Percentiles rank a stretch among this genome's conserved stretches.
These are phyloP conservation scores for Amphibalanus amphitrite DNA, from an alignment of 1,140 invertebrate genomes.

Conservation along the genomic window DNA sequence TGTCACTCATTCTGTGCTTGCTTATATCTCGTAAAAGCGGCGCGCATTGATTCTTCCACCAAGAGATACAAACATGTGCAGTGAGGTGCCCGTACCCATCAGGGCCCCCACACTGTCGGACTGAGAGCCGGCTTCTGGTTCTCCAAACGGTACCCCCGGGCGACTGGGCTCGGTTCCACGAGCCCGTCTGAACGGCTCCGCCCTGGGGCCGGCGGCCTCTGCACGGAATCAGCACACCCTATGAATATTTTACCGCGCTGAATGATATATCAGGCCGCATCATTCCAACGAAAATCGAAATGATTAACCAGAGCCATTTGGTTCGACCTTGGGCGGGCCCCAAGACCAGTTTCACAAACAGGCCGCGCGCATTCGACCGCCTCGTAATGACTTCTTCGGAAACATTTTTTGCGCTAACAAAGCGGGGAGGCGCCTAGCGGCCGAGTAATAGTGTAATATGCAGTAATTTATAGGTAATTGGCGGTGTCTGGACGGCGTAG, in stretches of 20 bases:
- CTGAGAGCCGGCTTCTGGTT: too few species aligned
- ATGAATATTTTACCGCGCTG: background rate
- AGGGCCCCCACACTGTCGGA: too few species aligned
- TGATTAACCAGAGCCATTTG: background rate
- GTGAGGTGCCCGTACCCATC: too few species aligned
- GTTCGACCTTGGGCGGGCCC: background rate
- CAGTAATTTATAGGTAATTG: background rate
- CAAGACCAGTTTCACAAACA: background rate
- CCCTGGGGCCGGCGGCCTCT: too few species aligned
- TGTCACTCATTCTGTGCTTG: too few species aligned
- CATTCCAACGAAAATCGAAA: background rate
- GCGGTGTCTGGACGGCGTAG: too few species aligned
- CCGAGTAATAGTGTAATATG: background rate
- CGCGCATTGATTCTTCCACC: too few species aligned
- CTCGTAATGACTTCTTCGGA: background rate
- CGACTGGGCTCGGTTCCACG: too few species aligned
- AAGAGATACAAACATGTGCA: too few species aligned
- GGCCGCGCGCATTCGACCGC: background rate
- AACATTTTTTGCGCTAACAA: conserved; percentile 1
- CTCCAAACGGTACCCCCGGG: too few species aligned
- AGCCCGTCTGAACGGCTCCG: too few species aligned
- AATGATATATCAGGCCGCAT: background rate
- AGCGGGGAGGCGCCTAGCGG: background rate
- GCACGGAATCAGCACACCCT: background rate
- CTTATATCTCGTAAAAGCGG: too few species aligned